phyloP scores from a whole-genome alignment of 1,140 invertebrate genomes.

The Orius laevigatus region DNA sequence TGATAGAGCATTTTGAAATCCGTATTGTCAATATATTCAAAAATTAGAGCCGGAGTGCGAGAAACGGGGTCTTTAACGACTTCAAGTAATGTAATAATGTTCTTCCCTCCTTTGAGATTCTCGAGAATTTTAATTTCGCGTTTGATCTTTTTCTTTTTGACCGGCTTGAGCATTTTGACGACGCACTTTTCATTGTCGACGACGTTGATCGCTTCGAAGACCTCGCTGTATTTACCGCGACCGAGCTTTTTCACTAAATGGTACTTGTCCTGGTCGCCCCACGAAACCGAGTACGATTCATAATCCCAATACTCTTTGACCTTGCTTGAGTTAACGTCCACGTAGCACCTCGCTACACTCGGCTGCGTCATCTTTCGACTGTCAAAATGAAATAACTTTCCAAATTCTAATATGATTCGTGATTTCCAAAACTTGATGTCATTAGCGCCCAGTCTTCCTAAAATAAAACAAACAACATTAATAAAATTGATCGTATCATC shows the following conservation, averaged over 20 bases:
- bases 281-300: slow-evolving; percentile 95
- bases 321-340: slow-evolving; percentile 95
- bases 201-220: slow-evolving; percentile 98
- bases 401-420: no score
- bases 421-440: no score
- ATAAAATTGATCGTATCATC: no score
- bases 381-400: not conserved
- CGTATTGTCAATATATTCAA: slow-evolving; percentile 99
- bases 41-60: slow-evolving; percentile 94
- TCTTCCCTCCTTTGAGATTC: slow-evolving; percentile 96
- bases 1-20: slow-evolving; percentile 99
- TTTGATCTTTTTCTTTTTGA: slow-evolving; percentile 99
- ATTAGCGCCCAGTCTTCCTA: no score
- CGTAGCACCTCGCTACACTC: slow-evolving; percentile 90
- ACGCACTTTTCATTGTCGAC: slow-evolving; percentile 99
- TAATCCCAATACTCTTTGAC: slow-evolving; percentile 99
- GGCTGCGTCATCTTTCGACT: slow-evolving; percentile 61
- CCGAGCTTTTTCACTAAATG: slow-evolving; percentile 96
- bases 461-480: no score
- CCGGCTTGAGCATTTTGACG: slow-evolving; percentile 99
- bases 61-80: slow-evolving; percentile 99
- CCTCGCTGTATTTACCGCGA: slow-evolving; percentile 99
- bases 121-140: slow-evolving; percentile 99
- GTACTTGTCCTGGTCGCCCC: slow-evolving; percentile 98
- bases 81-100: slow-evolving; percentile 94